Conservation (phyloP, 2,113 vertebrate species). For the Anarrhichthys ocellatus region DNA sequence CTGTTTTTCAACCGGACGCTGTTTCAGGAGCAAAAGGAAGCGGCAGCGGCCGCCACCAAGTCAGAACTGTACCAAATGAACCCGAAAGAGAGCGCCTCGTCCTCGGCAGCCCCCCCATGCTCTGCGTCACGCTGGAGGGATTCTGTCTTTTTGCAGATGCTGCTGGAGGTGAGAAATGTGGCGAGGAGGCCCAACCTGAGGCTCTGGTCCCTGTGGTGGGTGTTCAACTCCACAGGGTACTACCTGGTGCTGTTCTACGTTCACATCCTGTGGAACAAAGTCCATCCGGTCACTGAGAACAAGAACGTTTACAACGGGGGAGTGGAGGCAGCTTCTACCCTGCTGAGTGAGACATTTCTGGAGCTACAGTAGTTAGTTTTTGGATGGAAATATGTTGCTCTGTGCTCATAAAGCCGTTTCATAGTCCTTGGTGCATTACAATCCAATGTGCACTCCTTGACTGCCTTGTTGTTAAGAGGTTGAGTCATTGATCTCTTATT, state of each 20-base stretch:
- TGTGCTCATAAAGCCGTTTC: neutral
- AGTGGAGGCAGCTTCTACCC: constrained; percentile 91
- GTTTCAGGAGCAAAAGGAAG: constrained; percentile 55
- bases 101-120: neutral
- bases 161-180: constrained; percentile 81
- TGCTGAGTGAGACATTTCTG: constrained; percentile 85
- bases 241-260: constrained; percentile 94
- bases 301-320: constrained; percentile 89
- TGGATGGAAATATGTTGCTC: neutral
- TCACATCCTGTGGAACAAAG: constrained; percentile 91
- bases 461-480: neutral
- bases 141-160: constrained; percentile 82
- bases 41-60: constrained; percentile 32
- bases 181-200: constrained; percentile 84
- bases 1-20: constrained; percentile 89
- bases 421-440: too few species aligned
- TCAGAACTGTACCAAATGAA: constrained; percentile 78
- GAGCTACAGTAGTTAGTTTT: neutral
- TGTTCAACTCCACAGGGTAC: constrained; percentile 94
- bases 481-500: neutral
- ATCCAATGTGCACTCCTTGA: too few species aligned
- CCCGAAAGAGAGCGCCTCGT: neutral
- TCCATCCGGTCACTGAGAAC: constrained; percentile 68
- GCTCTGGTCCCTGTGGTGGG: constrained; percentile 97
- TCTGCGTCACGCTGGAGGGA: constrained; percentile 70